Evolutionary conservation across 1,140 invertebrate species (phyloP).

Genomic region (Drosophila subpulchrella): DNA sequence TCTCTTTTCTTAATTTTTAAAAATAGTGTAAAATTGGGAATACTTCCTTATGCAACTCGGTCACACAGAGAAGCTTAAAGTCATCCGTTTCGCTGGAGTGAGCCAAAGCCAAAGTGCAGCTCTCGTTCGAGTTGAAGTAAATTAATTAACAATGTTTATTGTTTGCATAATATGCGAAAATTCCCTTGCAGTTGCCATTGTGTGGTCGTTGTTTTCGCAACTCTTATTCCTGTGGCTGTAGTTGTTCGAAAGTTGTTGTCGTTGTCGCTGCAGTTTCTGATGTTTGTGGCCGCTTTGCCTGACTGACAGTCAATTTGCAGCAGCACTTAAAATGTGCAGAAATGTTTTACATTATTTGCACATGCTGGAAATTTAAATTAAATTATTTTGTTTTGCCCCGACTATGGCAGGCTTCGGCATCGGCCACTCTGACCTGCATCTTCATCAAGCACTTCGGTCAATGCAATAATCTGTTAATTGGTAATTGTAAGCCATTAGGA

Average conservation of each 20-base stretch:
- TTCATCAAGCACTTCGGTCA: constrained; percentile 11
- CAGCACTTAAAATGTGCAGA: constrained; percentile 38
- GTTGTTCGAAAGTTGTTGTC: constrained; percentile 9
- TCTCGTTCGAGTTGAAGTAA: constrained; percentile 54
- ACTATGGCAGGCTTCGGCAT: not conserved
- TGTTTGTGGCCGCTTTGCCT: constrained; percentile 33
- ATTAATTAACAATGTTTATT: constrained; percentile 66
- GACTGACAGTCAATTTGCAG: constrained; percentile 53
- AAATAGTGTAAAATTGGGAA: not conserved
- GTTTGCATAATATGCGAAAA: constrained; percentile 51
- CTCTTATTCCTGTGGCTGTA: constrained; percentile 11
- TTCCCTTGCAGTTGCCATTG: constrained; percentile 28
- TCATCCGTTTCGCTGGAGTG: constrained; percentile 27
- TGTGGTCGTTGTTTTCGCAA: constrained; percentile 30
- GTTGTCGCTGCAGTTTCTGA: constrained; percentile 25
- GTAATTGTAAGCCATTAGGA: constrained; percentile 59
- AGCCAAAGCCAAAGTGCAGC: constrained; percentile 41
- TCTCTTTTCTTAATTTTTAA: no score
- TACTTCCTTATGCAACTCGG: constrained; percentile 6
- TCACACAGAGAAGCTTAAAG: constrained; percentile 39
- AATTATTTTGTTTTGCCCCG: constrained; percentile 35
- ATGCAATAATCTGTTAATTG: constrained; percentile 70
- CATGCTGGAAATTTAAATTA: constrained; percentile 62
- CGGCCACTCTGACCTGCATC: not conserved
- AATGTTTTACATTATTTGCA: constrained; percentile 62